Evolutionary conservation across 2,888 invertebrate genomes (phyloP).

Genomic region (Marasmarcha lunaedactyla): DNA sequence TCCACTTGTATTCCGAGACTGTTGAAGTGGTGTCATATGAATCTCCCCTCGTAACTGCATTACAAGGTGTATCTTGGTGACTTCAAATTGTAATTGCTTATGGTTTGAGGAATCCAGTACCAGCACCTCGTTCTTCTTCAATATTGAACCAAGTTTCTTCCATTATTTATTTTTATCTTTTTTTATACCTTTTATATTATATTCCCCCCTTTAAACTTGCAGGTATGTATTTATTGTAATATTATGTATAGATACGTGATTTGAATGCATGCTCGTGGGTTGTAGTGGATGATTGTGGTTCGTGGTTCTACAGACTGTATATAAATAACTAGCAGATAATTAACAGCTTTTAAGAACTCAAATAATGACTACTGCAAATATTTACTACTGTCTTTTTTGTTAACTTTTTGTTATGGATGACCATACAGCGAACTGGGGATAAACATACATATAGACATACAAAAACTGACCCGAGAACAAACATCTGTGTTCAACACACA

Average conservation of each 20-base stretch:
- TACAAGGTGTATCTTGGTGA: conserved; percentile 55
- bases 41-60: conserved; percentile 73
- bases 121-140: conserved; percentile 55
- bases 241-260: conserved; percentile 5
- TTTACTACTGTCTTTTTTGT: too few species aligned
- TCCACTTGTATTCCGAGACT: not conserved
- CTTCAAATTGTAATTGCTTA: conserved; percentile 69
- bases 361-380: too few species aligned
- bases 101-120: conserved; percentile 68
- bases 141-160: conserved; percentile 25
- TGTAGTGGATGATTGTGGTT: too few species aligned
- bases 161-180: conserved; percentile 23
- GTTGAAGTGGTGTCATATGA: conserved; percentile 48
- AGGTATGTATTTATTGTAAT: conserved; percentile 2
- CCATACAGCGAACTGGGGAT: too few species aligned
- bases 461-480: too few species aligned
- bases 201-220: conserved; percentile 6
- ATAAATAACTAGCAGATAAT: too few species aligned
- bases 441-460: too few species aligned
- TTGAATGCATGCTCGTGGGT: too few species aligned
- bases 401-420: too few species aligned
- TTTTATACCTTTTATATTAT: conserved; percentile 1
- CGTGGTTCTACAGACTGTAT: too few species aligned
- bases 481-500: too few species aligned
- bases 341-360: too few species aligned